phyloP scores from a whole-genome alignment of 2,888 invertebrate species.

The Tuberolachnus salignus region DNA sequence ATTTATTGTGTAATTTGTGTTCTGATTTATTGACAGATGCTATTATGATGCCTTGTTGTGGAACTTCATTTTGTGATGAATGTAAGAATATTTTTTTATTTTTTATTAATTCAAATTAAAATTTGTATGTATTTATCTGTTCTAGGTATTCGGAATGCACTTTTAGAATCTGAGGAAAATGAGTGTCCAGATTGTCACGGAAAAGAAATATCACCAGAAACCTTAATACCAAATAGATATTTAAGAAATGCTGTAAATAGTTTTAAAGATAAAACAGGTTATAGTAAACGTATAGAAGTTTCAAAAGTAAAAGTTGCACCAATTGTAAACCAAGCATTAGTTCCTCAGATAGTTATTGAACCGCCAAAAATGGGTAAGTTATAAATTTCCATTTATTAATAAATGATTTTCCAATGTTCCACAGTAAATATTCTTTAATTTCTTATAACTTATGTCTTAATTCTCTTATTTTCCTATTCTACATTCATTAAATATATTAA shows the following conservation, averaged over 20 bases:
- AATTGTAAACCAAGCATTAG: conserved; percentile 10
- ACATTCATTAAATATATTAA: too few relatives aligned
- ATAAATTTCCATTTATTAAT: conserved; percentile 3
- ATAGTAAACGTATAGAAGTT: conserved; percentile 61
- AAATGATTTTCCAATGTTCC: not conserved
- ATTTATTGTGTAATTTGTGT: conserved; percentile 90
- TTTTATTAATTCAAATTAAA: not conserved
- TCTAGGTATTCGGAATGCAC: conserved; percentile 82
- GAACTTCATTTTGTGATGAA: conserved; percentile 97
- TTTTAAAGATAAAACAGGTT: conserved; percentile 91
- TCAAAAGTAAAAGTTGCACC: conserved; percentile 43
- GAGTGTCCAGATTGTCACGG: conserved; percentile 95
- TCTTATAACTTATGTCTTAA: not conserved
- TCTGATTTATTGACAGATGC: conserved; percentile 92
- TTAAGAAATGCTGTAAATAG: conserved; percentile 85
- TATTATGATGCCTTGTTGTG: conserved; percentile 97
- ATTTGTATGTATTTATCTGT: conserved; percentile 54
- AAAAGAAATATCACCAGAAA: conserved; percentile 89
- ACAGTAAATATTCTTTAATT: conserved; percentile 7
- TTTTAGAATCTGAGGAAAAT: conserved; percentile 91
- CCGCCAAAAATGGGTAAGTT: conserved; percentile 41
- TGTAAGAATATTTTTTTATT: conserved; percentile 69
- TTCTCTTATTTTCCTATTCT: conserved; percentile 7
- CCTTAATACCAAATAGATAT: conserved; percentile 90
- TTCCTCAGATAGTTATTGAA: conserved; percentile 24